Evolutionary conservation across 2,888 invertebrate species (phyloP).

Genomic region (Willowsia nigromaculata): DNA sequence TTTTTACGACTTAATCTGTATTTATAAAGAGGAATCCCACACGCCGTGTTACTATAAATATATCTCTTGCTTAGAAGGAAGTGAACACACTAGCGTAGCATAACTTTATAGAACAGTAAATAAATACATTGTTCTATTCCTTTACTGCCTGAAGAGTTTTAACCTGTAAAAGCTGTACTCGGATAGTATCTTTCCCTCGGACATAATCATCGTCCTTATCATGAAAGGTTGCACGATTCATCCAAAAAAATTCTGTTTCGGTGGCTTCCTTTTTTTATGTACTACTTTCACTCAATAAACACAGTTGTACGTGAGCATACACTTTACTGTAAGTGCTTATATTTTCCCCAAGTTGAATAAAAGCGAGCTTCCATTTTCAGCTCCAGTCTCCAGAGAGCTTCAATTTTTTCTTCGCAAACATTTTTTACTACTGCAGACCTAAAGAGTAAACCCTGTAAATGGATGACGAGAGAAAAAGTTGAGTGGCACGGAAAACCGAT

Average conservation of each 20-base stretch:
- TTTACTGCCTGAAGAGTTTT: too few species aligned
- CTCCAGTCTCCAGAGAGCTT: conserved; percentile 6
- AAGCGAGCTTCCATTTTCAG: too few species aligned
- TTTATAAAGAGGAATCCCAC: too few species aligned
- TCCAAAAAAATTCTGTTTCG: neutral
- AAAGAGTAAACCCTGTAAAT: neutral
- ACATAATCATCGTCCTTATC: neutral
- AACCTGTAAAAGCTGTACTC: too few species aligned
- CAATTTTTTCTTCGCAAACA: neutral
- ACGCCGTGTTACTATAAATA: too few species aligned
- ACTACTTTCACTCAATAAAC: neutral
- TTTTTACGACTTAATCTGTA: too few species aligned
- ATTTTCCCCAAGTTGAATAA: neutral
- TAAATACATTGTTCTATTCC: too few species aligned
- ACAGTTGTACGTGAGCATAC: neutral
- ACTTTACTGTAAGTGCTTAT: conserved; percentile 6
- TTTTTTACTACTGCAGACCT: neutral
- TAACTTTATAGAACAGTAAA: too few species aligned
- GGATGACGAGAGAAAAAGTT: neutral
- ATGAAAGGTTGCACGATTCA: neutral
- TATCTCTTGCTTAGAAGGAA: too few species aligned
- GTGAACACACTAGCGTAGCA: too few species aligned
- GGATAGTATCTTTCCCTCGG: neutral
- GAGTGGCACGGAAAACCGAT: neutral
- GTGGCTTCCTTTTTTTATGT: neutral